A percentile compares a stretch with the other conserved stretches of the same genome.
Evolutionary conservation across 2,888 invertebrate genomes (phyloP).

Genomic region (Lymantria monacha): DNA sequence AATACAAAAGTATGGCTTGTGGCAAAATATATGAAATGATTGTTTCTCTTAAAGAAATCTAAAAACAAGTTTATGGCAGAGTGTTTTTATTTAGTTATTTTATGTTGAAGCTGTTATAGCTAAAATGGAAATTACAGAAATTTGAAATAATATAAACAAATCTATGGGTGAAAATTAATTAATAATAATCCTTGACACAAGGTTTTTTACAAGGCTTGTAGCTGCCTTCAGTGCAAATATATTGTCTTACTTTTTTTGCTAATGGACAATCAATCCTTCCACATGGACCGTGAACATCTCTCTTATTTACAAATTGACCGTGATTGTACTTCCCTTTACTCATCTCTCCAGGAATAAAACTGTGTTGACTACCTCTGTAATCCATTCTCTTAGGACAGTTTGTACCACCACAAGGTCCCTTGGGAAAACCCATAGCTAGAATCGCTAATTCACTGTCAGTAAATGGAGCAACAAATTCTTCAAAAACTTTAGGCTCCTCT

Average conservation of each 20-base stretch:
- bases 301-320: conserved; percentile 70
- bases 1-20: too few relatives aligned
- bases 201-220: conserved; percentile 73
- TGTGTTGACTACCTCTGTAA: conserved; percentile 70
- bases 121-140: too few relatives aligned
- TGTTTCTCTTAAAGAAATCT: too few relatives aligned
- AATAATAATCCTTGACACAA: conserved; percentile 67
- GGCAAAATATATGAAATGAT: too few relatives aligned
- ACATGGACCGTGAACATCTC: conserved; percentile 75
- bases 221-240: conserved; percentile 62
- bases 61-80: too few relatives aligned
- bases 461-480: conserved; percentile 69
- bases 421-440: conserved; percentile 76
- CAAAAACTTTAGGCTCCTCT: conserved; percentile 53
- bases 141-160: too few relatives aligned
- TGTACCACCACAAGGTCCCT: conserved; percentile 76
- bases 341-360: conserved; percentile 67
- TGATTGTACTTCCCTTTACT: conserved; percentile 68
- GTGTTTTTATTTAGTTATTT: too few relatives aligned
- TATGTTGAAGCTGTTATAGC: too few relatives aligned
- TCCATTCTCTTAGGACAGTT: conserved; percentile 74
- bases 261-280: conserved; percentile 73
- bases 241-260: conserved; percentile 66
- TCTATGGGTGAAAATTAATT: not conserved
- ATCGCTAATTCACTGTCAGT: conserved; percentile 66